phyloP scores from a whole-genome alignment of 2,888 invertebrate genomes.

The Phlogophora meticulosa region DNA sequence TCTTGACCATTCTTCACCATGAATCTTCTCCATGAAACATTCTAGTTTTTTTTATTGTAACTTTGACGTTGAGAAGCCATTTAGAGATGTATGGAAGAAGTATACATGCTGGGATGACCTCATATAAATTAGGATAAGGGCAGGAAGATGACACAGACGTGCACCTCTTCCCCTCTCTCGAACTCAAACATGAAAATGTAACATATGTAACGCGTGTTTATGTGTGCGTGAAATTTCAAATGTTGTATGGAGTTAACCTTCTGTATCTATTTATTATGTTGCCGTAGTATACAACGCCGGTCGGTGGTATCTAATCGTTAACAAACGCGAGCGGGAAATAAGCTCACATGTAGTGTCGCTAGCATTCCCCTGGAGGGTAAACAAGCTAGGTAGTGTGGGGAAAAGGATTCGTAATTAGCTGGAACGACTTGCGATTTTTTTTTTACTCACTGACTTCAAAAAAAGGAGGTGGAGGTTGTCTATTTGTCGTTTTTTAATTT shows the following conservation, averaged over 20 bases:
- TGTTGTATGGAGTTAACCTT: background rate
- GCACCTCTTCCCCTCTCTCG: too few species aligned
- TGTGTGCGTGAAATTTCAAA: background rate
- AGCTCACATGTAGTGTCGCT: conserved; percentile 63
- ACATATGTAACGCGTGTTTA: background rate
- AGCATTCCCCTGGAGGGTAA: conserved; percentile 36
- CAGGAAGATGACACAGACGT: too few species aligned
- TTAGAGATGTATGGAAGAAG: too few species aligned
- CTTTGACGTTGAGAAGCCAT: too few species aligned
- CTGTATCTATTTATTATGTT: background rate
- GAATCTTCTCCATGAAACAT: too few species aligned
- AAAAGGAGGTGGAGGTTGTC: too few species aligned
- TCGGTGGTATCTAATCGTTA: conserved; percentile 62
- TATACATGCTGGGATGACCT: too few species aligned
- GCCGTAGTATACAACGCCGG: conserved; percentile 47
- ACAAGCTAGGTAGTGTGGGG: conserved; percentile 41
- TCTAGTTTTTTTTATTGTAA: too few species aligned
- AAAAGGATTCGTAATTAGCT: conserved; percentile 31
- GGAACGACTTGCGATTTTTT: conserved; percentile 1
- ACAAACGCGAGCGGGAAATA: conserved; percentile 66
- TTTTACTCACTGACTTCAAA: background rate
- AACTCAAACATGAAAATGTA: background rate
- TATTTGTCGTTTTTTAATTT: too few species aligned
- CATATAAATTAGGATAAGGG: too few species aligned
- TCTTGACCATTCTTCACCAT: too few species aligned